A percentile compares a stretch with the other conserved stretches of the same genome.
These are phyloP conservation scores for Zosterops lateralis DNA, from an alignment of 2,113 vertebrate genomes.

Conservation along the genomic window DNA sequence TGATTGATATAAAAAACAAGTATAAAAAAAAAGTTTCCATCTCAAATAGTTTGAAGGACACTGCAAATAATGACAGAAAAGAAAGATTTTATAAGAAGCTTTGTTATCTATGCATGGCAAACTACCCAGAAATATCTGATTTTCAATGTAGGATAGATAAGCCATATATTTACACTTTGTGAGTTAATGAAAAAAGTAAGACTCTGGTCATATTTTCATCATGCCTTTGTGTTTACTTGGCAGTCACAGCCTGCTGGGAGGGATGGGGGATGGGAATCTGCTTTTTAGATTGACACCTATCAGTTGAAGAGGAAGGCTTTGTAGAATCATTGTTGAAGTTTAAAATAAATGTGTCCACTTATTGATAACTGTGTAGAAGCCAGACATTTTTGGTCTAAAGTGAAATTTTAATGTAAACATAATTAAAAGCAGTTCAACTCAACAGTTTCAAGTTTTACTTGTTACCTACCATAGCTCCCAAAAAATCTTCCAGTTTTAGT, in stretches of 20 bases:
- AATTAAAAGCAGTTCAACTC: not conserved
- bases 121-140: not conserved
- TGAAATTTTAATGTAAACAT: not conserved
- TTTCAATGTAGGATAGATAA: not conserved
- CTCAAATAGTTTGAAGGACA: not conserved
- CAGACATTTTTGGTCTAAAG: not conserved
- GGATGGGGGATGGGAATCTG: not conserved
- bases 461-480: not conserved
- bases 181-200: not conserved
- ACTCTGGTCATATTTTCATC: not conserved
- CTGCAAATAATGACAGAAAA: not conserved
- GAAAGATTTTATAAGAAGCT: not conserved
- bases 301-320: not conserved
- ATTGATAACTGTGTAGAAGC: not conserved
- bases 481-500: not conserved
- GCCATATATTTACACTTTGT: not conserved
- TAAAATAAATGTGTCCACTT: not conserved
- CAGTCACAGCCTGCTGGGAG: not conserved
- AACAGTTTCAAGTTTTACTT: not conserved
- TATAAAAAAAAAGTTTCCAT: not conserved
- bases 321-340: not conserved
- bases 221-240: not conserved
- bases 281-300: not conserved
- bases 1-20: not conserved
- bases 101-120: not conserved